A percentile compares a stretch with the other conserved stretches of the same genome.
These are phyloP conservation scores for Carcharodon carcharias DNA, from an alignment of 2,797 vertebrate genomes.

Conservation along the genomic window DNA sequence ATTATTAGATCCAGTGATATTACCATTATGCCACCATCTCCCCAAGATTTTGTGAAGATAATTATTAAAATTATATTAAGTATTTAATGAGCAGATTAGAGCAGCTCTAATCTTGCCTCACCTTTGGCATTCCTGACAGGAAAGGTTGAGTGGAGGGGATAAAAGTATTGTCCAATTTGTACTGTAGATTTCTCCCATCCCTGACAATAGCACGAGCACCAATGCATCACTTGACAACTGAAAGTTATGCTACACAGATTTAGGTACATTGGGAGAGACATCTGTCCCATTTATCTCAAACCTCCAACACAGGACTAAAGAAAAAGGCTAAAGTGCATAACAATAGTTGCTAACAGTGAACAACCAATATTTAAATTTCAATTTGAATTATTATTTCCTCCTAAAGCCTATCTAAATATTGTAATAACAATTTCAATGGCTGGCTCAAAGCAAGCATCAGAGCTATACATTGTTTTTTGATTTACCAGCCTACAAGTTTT, in stretches of 20 bases:
- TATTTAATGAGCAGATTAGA: background rate
- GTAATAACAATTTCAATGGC: background rate
- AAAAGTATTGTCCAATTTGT: background rate
- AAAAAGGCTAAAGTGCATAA: background rate
- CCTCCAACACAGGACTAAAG: background rate
- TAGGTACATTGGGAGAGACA: background rate
- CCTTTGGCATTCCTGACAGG: background rate
- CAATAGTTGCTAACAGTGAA: background rate
- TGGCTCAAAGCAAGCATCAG: background rate
- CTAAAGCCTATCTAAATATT: background rate
- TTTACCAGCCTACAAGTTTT: background rate
- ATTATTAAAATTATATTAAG: background rate
- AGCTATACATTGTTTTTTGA: background rate
- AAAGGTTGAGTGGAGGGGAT: background rate
- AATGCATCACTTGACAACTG: too few relatives aligned
- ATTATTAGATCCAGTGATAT: too few relatives aligned
- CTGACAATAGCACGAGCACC: too few relatives aligned
- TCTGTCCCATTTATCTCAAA: background rate
- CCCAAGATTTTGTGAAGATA: background rate
- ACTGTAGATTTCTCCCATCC: background rate
- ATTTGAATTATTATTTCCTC: background rate
- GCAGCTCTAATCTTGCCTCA: background rate
- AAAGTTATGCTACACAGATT: too few relatives aligned
- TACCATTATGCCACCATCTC: too few relatives aligned
- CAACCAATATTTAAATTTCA: background rate